Percentiles rank a stretch among this genome's conserved stretches.
Conservation (phyloP, 2,888 invertebrate genomes). For the Aspidapion aeneum region DNA sequence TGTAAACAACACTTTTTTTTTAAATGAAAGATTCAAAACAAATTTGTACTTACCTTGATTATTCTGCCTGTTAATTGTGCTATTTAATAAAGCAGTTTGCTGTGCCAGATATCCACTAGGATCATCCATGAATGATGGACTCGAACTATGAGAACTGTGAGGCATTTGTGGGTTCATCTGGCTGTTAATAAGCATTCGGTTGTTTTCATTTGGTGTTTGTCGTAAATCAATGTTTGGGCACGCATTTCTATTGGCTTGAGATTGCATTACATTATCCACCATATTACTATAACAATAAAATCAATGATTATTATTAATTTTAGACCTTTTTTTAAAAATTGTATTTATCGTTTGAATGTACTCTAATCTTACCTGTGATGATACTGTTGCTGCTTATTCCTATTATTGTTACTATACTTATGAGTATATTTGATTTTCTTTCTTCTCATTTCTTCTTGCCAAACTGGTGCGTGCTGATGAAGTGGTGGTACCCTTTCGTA, state of each 20-base stretch:
- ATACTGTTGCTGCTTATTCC: conserved; percentile 15
- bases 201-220: conserved; percentile 50
- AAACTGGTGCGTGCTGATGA: conserved; percentile 62
- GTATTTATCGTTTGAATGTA: too few relatives aligned
- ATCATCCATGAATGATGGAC: conserved; percentile 87
- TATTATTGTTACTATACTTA: conserved; percentile 55
- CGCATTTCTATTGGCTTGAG: conserved; percentile 39
- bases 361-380: not conserved
- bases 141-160: conserved; percentile 40
- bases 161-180: conserved; percentile 38
- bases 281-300: not conserved
- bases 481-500: conserved; percentile 71
- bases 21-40: too few relatives aligned
- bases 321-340: too few relatives aligned
- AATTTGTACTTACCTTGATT: too few relatives aligned
- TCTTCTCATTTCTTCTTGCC: conserved; percentile 57
- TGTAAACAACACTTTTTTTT: not conserved
- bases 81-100: conserved; percentile 82
- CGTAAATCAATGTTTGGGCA: conserved; percentile 60
- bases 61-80: conserved; percentile 68
- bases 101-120: conserved; percentile 89
- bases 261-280: not conserved
- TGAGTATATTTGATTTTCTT: conserved; percentile 52
- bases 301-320: too few relatives aligned
- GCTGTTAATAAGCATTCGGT: conserved; percentile 41